Evolutionary conservation across 1,140 invertebrate species (phyloP).

Genomic region (Tenebrio molitor): DNA sequence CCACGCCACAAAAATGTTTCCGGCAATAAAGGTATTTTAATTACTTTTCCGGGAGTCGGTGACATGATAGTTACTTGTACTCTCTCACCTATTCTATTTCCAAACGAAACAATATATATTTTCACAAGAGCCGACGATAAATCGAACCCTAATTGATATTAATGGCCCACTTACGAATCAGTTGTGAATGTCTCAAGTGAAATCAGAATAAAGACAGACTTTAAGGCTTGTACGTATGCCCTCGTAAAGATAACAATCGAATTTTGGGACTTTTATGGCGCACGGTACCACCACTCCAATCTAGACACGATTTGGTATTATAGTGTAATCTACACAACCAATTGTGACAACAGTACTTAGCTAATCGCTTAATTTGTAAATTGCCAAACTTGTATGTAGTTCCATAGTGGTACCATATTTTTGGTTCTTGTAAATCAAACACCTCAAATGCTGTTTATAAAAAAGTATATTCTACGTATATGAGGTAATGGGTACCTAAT

Average conservation of each 20-base stretch:
- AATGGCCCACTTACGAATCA: conserved; percentile 21
- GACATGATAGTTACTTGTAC: conserved; percentile 32
- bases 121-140: conserved; percentile 38
- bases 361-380: too few species aligned
- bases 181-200: conserved; percentile 38
- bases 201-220: conserved; percentile 41
- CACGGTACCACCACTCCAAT: too few species aligned
- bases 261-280: neutral
- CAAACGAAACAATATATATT: conserved; percentile 14
- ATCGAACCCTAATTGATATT: conserved; percentile 41
- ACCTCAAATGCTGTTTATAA: too few species aligned
- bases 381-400: too few species aligned
- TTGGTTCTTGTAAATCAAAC: too few species aligned
- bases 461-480: too few species aligned
- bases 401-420: too few species aligned
- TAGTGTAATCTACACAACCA: too few species aligned
- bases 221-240: conserved; percentile 24
- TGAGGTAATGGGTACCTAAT: too few species aligned
- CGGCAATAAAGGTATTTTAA: conserved; percentile 52
- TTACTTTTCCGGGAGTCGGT: conserved; percentile 47
- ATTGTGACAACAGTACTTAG: too few species aligned
- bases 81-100: conserved; percentile 37
- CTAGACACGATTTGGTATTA: too few species aligned
- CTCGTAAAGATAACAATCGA: conserved; percentile 19
- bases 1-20: conserved; percentile 13